phyloP scores from a whole-genome alignment of 2,797 vertebrate species.

The Harpagifer antarcticus region DNA sequence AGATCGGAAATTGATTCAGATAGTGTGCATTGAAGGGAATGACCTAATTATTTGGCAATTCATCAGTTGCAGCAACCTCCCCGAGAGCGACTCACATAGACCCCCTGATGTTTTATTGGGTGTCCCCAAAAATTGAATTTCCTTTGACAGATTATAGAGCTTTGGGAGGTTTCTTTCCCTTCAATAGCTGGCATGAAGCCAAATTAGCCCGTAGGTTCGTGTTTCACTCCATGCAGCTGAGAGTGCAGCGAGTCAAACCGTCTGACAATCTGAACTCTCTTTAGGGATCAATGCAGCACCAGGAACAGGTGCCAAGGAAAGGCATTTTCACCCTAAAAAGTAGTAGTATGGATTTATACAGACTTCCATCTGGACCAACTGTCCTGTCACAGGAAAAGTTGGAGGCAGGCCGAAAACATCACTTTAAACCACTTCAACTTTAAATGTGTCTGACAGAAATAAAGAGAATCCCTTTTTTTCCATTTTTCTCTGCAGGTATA shows the following conservation, averaged over 20 bases:
- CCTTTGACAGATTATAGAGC: conserved; percentile 55
- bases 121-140: conserved; percentile 58
- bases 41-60: conserved; percentile 78
- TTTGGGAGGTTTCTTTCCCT: conserved; percentile 43
- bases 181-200: conserved; percentile 35
- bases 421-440: conserved; percentile 8
- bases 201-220: conserved; percentile 32
- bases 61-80: conserved; percentile 50
- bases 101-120: conserved; percentile 40
- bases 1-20: conserved; percentile 78
- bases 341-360: neutral
- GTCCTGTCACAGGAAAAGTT: conserved; percentile 6
- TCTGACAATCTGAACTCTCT: conserved; percentile 27
- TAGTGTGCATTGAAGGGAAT: conserved; percentile 71
- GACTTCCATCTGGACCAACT: conserved; percentile 25
- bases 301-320: conserved; percentile 15
- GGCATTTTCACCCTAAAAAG: neutral
- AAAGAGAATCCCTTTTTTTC: neutral
- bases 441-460: conserved; percentile 7
- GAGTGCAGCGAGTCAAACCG: conserved; percentile 12
- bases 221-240: conserved; percentile 43
- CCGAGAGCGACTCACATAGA: conserved; percentile 30
- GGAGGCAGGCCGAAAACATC: neutral
- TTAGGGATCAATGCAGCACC: conserved; percentile 20
- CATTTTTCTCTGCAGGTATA: neutral